phyloP scores from a whole-genome alignment of 2,888 invertebrate species.

The Rugalucina vietnamica region DNA sequence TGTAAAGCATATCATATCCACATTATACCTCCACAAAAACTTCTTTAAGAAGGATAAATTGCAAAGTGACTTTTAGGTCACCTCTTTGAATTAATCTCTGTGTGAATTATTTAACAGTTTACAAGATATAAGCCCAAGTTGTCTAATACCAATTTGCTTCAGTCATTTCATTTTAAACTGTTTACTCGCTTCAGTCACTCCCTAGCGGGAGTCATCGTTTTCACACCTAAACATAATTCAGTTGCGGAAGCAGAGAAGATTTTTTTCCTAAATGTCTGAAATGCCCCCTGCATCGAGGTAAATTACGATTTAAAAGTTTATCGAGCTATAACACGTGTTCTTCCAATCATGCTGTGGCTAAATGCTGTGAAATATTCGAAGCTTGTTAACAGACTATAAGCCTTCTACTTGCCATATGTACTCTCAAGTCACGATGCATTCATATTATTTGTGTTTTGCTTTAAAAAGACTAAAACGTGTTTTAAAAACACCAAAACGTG shows the following conservation, averaged over 20 bases:
- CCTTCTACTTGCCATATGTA: too few relatives aligned
- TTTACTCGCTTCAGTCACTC: conserved; percentile 2
- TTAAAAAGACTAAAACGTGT: too few relatives aligned
- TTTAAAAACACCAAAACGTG: too few relatives aligned
- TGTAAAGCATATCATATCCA: background rate
- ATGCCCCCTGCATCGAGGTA: background rate
- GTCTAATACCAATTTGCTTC: conserved; percentile 14
- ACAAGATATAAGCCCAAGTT: conserved; percentile 10
- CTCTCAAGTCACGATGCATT: too few relatives aligned
- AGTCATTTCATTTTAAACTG: conserved; percentile 2
- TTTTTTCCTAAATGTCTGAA: background rate
- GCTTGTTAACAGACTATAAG: too few relatives aligned
- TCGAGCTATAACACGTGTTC: background rate
- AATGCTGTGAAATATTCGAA: too few relatives aligned
- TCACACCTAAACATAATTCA: conserved; percentile 2
- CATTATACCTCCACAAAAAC: background rate
- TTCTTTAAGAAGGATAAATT: background rate
- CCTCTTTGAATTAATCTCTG: background rate
- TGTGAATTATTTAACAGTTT: conserved; percentile 17
- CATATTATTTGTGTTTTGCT: too few relatives aligned
- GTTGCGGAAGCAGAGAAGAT: background rate
- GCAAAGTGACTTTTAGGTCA: conserved; percentile 1
- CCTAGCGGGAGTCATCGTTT: background rate
- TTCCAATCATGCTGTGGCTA: too few relatives aligned
- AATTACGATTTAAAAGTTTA: background rate